Percentiles rank a stretch among this genome's conserved stretches.
phyloP scores from a whole-genome alignment of 2,888 invertebrate species.

The Zaprionus lineosus region DNA sequence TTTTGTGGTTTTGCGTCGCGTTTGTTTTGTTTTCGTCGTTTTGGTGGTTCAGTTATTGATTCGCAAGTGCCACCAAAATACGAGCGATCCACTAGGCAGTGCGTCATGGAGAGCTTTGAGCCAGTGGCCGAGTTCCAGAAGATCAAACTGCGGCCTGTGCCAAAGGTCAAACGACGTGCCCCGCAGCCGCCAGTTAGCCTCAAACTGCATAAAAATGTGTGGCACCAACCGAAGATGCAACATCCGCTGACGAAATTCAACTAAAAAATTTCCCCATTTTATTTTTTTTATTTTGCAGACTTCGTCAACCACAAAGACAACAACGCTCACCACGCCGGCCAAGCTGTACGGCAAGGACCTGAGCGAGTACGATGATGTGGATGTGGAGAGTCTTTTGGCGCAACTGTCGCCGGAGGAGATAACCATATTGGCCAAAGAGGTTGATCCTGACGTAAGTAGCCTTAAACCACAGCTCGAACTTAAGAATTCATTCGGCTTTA shows the following conservation, averaged over 20 bases:
- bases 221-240: conserved; percentile 18
- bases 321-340: conserved; percentile 94
- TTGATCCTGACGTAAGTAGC: conserved; percentile 98
- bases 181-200: conserved; percentile 71
- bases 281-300: conserved; percentile 85
- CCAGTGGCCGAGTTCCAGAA: conserved; percentile 78
- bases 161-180: conserved; percentile 74
- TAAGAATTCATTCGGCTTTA: background rate
- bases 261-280: background rate
- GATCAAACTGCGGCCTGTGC: conserved; percentile 76
- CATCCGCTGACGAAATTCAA: background rate
- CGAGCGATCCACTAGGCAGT: no score
- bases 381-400: conserved; percentile 96
- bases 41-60: conserved; percentile 50
- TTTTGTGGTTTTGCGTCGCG: conserved; percentile 19
- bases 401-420: conserved; percentile 98
- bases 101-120: conserved; percentile 50
- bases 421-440: conserved; percentile 98
- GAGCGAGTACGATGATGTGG: conserved; percentile 95
- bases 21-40: conserved; percentile 7
- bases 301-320: conserved; percentile 93
- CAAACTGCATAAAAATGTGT: conserved; percentile 61
- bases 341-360: conserved; percentile 95
- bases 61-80: conserved; percentile 27
- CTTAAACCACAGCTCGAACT: background rate